Evolutionary conservation across 1,140 invertebrate genomes (phyloP).

Genomic region (Aphis gossypii): DNA sequence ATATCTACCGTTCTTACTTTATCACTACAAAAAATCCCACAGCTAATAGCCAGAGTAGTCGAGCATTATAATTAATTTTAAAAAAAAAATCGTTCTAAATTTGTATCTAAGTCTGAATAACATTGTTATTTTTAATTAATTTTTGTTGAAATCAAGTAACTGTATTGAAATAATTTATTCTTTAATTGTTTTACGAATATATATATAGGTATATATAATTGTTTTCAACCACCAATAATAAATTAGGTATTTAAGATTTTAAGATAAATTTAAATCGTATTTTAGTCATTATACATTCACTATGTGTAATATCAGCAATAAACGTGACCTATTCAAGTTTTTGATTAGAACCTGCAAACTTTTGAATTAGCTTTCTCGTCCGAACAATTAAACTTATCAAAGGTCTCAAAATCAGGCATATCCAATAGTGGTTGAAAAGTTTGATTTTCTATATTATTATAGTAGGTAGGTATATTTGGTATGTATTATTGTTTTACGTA

Average conservation of each 20-base stretch:
- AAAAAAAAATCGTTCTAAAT: neutral
- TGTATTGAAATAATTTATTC: neutral
- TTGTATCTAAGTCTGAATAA: neutral
- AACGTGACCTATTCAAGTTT: neutral
- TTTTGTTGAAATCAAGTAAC: neutral
- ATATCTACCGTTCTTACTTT: no score
- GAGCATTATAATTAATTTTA: no score
- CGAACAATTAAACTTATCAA: neutral
- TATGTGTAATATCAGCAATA: neutral
- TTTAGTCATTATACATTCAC: neutral
- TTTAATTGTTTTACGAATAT: neutral
- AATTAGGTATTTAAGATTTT: neutral
- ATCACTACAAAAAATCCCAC: no score
- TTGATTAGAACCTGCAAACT: slow-evolving; percentile 1
- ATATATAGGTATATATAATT: neutral
- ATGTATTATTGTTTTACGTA: neutral
- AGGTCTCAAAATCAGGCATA: slow-evolving; percentile 12
- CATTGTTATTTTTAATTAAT: neutral
- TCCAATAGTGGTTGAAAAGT: neutral
- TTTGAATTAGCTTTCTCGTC: neutral
- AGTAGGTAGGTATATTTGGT: neutral
- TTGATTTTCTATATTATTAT: neutral
- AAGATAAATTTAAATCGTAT: neutral
- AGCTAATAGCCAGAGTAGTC: no score
- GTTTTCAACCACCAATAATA: neutral